Conservation (phyloP, 2,797 vertebrate species). For the Furcifer pardalis region DNA sequence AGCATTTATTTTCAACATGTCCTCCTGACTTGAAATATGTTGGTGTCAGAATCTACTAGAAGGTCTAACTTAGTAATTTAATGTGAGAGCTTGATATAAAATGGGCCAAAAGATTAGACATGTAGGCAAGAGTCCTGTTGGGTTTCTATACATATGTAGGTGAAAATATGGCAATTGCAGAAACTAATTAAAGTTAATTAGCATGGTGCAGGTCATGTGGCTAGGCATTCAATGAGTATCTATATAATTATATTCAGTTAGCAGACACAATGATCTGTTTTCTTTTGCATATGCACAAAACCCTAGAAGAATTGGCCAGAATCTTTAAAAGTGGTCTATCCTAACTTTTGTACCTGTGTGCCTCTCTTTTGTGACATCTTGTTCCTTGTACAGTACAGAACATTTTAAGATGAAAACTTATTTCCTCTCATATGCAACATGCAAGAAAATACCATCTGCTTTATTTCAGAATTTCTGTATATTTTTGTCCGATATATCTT, state of each 20-base stretch:
- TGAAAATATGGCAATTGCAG: too few relatives aligned
- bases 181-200: not conserved
- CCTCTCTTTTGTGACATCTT: slow-evolving; percentile 8
- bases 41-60: not conserved
- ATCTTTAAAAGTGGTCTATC: not conserved
- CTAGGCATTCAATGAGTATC: too few relatives aligned
- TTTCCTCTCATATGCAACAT: slow-evolving; percentile 6
- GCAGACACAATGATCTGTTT: too few relatives aligned
- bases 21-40: not conserved
- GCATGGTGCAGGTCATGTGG: too few relatives aligned
- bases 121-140: too few relatives aligned
- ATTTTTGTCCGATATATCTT: slow-evolving; percentile 35
- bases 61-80: not conserved
- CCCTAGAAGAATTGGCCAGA: not conserved
- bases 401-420: slow-evolving; percentile 18
- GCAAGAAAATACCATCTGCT: slow-evolving; percentile 12
- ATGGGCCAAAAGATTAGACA: not conserved
- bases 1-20: not conserved
- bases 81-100: not conserved
- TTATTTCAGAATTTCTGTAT: slow-evolving; percentile 47
- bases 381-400: not conserved
- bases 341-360: slow-evolving; percentile 18
- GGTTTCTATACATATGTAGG: too few relatives aligned
- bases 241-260: too few relatives aligned
- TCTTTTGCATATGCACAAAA: too few relatives aligned